Conservation (phyloP, 2,888 invertebrate genomes). For the Cephus rjabovi region DNA sequence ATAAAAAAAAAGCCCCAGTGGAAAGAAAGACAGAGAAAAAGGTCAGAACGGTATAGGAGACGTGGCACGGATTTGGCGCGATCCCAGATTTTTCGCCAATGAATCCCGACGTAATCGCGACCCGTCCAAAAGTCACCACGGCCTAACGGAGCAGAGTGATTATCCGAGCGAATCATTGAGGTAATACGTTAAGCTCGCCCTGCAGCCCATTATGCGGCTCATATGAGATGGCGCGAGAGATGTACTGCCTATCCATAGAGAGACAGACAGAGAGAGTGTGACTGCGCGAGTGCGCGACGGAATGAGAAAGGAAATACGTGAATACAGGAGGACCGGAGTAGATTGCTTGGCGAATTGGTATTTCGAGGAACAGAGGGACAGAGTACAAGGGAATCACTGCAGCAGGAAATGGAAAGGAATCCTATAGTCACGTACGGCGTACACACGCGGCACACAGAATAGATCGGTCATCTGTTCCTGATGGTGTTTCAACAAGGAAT, state of each 20-base stretch:
- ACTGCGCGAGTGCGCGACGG: not conserved
- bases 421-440: not conserved
- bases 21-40: too few species aligned
- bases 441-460: not conserved
- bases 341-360: not conserved
- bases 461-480: not conserved
- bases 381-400: not conserved
- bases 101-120: constrained; percentile 1
- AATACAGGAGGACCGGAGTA: not conserved
- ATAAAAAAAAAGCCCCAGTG: too few species aligned
- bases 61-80: not conserved
- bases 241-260: constrained; percentile 1
- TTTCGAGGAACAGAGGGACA: not conserved
- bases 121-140: not conserved
- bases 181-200: constrained; percentile 10
- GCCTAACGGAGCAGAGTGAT: constrained; percentile 3
- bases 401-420: not conserved
- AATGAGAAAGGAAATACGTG: not conserved
- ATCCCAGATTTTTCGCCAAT: constrained; percentile 2
- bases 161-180: constrained; percentile 8
- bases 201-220: constrained; percentile 18
- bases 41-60: too few species aligned
- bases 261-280: not conserved
- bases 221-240: constrained; percentile 27
- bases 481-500: not conserved